phyloP scores from a whole-genome alignment of 2,888 invertebrate species.

The Papilio protenor region DNA sequence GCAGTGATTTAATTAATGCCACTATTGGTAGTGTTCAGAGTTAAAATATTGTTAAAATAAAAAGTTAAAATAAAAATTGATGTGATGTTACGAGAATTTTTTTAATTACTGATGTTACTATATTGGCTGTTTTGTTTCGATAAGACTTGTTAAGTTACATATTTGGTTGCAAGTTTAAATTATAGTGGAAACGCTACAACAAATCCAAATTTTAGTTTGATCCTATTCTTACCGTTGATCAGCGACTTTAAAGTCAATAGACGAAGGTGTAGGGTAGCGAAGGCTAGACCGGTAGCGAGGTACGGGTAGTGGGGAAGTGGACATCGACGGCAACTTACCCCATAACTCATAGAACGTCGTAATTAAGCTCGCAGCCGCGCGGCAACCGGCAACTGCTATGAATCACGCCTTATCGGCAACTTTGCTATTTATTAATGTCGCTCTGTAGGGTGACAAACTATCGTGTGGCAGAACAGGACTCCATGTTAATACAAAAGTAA shows the following conservation, averaged over 20 bases:
- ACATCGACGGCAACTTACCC: conserved; percentile 8
- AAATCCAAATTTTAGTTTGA: not conserved
- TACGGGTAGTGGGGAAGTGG: not conserved
- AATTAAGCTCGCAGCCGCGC: conserved; percentile 42
- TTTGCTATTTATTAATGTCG: conserved; percentile 43
- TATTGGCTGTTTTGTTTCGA: not conserved
- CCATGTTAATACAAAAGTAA: not conserved
- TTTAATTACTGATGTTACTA: not conserved
- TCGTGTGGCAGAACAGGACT: not conserved
- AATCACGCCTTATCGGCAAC: conserved; percentile 46
- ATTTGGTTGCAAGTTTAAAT: not conserved
- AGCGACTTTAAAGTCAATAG: not conserved
- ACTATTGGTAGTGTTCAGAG: too few species aligned
- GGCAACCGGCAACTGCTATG: conserved; percentile 36
- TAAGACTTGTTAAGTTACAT: not conserved
- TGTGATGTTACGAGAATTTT: too few species aligned
- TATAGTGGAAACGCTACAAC: too few species aligned
- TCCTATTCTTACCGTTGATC: not conserved
- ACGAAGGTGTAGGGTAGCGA: not conserved
- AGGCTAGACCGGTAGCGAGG: not conserved
- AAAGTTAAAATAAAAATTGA: too few species aligned
- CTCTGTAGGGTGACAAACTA: conserved; percentile 5
- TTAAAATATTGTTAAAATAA: too few species aligned
- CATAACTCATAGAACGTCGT: conserved; percentile 43
- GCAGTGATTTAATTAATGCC: not conserved